A percentile compares a stretch with the other conserved stretches of the same genome.
phyloP scores from a whole-genome alignment of 2,797 vertebrate genomes.

The Hipposideros larvatus region DNA sequence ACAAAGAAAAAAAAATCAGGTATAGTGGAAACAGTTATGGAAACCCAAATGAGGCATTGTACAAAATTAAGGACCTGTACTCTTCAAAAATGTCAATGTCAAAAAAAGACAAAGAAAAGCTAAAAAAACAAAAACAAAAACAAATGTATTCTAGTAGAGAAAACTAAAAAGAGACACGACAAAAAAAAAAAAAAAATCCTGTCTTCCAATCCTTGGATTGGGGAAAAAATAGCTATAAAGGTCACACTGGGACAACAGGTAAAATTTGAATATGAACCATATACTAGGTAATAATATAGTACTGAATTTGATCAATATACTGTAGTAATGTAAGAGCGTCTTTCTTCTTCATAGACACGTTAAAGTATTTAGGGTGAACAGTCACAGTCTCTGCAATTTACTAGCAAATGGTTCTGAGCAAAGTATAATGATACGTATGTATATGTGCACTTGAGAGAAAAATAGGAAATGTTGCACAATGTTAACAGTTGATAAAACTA shows the following conservation, averaged over 20 bases:
- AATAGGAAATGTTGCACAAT: neutral
- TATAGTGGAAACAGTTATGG: neutral
- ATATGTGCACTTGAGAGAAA: neutral
- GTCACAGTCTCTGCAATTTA: constrained; percentile 34
- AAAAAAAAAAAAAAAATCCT: constrained; percentile 17
- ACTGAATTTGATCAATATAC: neutral
- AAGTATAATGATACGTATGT: neutral
- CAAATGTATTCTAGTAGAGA: neutral
- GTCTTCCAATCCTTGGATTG: neutral
- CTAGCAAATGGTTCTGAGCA: constrained; percentile 1
- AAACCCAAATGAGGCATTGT: neutral
- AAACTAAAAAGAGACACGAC: constrained; percentile 17
- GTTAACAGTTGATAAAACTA: constrained; percentile 11
- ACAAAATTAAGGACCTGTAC: neutral
- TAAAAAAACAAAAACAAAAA: neutral
- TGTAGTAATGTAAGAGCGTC: neutral
- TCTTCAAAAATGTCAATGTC: constrained; percentile 14
- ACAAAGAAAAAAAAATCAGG: neutral
- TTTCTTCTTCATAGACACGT: constrained; percentile 36
- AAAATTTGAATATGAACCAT: constrained; percentile 5
- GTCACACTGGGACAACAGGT: neutral
- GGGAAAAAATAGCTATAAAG: neutral
- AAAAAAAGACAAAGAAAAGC: neutral
- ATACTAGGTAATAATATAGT: neutral
- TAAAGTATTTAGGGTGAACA: constrained; percentile 15